A percentile compares a stretch with the other conserved stretches of the same genome.
Evolutionary conservation across 2,888 invertebrate species (phyloP).

Genomic region (Sicus ferrugineus): DNA sequence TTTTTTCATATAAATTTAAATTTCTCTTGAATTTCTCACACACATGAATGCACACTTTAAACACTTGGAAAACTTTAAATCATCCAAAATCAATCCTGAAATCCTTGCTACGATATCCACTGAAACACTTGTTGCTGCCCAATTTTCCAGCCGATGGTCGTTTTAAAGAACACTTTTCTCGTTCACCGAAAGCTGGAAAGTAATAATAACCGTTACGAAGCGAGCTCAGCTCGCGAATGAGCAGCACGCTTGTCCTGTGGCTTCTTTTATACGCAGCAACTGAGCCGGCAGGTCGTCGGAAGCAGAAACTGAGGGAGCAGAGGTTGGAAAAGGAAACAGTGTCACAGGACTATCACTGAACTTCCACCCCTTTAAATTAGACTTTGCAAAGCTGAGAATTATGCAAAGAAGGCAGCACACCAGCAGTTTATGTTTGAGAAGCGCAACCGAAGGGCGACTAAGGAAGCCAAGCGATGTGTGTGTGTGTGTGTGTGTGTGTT

Average conservation of each 20-base stretch:
- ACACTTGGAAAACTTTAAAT: neutral
- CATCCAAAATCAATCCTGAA: neutral
- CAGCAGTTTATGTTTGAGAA: slow-evolving; percentile 26
- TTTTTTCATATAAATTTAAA: neutral
- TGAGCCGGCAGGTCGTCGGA: neutral
- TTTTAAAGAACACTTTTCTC: neutral
- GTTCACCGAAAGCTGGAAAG: neutral
- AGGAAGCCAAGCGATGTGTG: slow-evolving; percentile 1
- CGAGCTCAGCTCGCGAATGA: slow-evolving; percentile 45
- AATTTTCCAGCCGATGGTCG: no score
- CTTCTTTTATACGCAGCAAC: slow-evolving; percentile 42
- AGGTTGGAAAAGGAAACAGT: slow-evolving; percentile 16
- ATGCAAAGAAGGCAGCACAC: slow-evolving; percentile 45
- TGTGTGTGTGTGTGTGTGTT: slow-evolving; percentile 23
- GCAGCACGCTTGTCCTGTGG: slow-evolving; percentile 43
- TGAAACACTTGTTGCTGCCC: neutral
- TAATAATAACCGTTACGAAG: slow-evolving; percentile 15
- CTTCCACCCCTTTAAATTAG: neutral
- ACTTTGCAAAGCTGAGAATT: slow-evolving; percentile 40
- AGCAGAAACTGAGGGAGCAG: slow-evolving; percentile 8
- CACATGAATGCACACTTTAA: neutral
- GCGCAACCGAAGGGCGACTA: slow-evolving; percentile 19
- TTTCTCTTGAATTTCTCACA: neutral
- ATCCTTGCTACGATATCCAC: neutral
- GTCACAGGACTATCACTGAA: slow-evolving; percentile 26